A percentile compares a stretch with the other conserved stretches of the same genome.
Conservation (phyloP, 2,888 invertebrate species). For the Heliconius cydno region DNA sequence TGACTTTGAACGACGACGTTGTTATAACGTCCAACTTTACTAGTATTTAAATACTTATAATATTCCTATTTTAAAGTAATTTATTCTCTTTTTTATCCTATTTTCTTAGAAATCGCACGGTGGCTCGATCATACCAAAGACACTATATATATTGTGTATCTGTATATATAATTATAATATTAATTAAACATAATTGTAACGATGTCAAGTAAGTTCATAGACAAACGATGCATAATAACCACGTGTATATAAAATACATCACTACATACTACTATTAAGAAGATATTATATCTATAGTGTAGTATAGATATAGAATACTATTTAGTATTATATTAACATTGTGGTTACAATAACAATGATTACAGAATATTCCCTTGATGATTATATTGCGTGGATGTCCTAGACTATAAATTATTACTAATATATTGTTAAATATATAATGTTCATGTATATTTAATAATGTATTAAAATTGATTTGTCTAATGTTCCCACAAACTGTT, state of each 20-base stretch:
- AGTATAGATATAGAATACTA: background rate
- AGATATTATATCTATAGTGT: conserved; percentile 1
- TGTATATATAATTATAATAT: background rate
- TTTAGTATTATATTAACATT: background rate
- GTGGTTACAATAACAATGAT: background rate
- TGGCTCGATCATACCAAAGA: conserved; percentile 19
- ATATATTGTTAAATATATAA: background rate
- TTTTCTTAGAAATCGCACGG: background rate
- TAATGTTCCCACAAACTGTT: conserved; percentile 3
- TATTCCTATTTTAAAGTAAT: background rate
- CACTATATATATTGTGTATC: background rate
- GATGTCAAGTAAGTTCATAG: background rate
- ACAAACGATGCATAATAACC: background rate
- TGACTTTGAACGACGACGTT: too few relatives aligned
- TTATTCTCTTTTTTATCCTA: background rate
- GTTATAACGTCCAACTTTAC: too few relatives aligned
- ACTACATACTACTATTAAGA: background rate
- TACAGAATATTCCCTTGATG: background rate
- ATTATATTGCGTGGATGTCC: conserved; percentile 18
- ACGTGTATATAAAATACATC: conserved; percentile 13
- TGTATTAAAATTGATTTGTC: background rate
- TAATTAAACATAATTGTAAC: background rate
- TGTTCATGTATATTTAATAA: background rate
- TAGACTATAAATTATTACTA: background rate
- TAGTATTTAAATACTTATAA: background rate